Percentiles rank a stretch among this genome's conserved stretches.
These are phyloP conservation scores for Pipistrellus pygmaeus DNA, from an alignment of 2,797 vertebrate genomes.

Conservation along the genomic window DNA sequence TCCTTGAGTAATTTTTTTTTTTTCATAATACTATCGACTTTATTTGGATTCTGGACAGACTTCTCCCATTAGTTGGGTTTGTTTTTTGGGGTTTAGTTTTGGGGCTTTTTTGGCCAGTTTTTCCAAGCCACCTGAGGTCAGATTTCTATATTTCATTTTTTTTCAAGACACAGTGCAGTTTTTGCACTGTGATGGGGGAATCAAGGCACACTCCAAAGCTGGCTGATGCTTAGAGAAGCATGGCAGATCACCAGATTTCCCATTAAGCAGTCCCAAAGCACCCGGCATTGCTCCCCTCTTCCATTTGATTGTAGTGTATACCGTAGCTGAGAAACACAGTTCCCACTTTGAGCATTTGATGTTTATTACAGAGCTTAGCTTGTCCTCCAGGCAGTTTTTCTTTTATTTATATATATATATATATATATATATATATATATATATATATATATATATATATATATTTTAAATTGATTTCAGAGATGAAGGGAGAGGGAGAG, in stretches of 20 bases:
- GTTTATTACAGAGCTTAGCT: slow-evolving; percentile 9
- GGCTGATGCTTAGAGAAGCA: not conserved
- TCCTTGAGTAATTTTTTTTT: slow-evolving; percentile 14
- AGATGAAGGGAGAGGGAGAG: too few species aligned
- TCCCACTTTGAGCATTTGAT: not conserved
- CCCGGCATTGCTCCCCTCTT: not conserved
- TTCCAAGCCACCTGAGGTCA: slow-evolving; percentile 18
- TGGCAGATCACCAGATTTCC: slow-evolving; percentile 54
- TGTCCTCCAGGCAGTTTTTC: not conserved
- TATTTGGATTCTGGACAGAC: not conserved
- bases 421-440: too few species aligned
- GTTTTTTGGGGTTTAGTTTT: not conserved
- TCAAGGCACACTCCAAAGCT: not conserved
- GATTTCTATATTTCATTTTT: slow-evolving; percentile 53
- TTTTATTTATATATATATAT: not conserved
- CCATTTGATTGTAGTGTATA: not conserved
- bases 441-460: too few species aligned
- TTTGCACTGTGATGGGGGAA: not conserved
- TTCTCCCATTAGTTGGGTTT: not conserved
- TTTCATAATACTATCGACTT: not conserved
- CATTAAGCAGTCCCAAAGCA: slow-evolving; percentile 30
- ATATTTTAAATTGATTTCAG: too few species aligned
- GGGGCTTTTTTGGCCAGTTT: not conserved
- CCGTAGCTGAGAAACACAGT: not conserved
- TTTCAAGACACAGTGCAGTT: not conserved